A percentile compares a stretch with the other conserved stretches of the same genome.
phyloP scores from a whole-genome alignment of 2,797 vertebrate species.

The Euphonia xanthogaster region DNA sequence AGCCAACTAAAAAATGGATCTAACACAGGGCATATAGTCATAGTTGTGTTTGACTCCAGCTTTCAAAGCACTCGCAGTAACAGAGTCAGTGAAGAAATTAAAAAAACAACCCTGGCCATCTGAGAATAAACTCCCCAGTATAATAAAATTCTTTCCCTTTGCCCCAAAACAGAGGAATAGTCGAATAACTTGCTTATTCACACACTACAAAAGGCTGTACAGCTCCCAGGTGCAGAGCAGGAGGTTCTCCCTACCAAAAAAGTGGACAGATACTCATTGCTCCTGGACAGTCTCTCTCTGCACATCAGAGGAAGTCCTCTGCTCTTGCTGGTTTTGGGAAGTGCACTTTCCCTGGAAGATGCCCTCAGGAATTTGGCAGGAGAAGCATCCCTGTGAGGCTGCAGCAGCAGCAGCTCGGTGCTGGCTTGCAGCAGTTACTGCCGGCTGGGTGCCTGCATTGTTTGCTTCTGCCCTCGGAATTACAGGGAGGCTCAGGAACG shows the following conservation, averaged over 20 bases:
- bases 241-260: not conserved
- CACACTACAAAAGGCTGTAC: not conserved
- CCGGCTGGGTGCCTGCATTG: not conserved
- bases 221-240: not conserved
- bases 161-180: not conserved
- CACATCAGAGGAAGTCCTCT: not conserved
- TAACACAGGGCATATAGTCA: not conserved
- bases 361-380: not conserved
- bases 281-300: not conserved
- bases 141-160: not conserved
- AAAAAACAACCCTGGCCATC: not conserved
- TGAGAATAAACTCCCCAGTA: not conserved
- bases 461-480: conserved; percentile 17
- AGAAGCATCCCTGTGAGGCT: not conserved
- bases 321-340: not conserved
- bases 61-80: not conserved
- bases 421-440: not conserved
- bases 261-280: accelerated
- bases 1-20: not conserved
- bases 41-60: not conserved
- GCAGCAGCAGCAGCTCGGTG: not conserved
- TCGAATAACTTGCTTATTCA: not conserved
- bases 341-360: not conserved
- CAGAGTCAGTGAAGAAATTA: not conserved
- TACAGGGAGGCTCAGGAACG: not conserved